These are phyloP conservation scores for Hephaestus fuliginosus DNA, from an alignment of 2,797 vertebrate species.

Conservation along the genomic window DNA sequence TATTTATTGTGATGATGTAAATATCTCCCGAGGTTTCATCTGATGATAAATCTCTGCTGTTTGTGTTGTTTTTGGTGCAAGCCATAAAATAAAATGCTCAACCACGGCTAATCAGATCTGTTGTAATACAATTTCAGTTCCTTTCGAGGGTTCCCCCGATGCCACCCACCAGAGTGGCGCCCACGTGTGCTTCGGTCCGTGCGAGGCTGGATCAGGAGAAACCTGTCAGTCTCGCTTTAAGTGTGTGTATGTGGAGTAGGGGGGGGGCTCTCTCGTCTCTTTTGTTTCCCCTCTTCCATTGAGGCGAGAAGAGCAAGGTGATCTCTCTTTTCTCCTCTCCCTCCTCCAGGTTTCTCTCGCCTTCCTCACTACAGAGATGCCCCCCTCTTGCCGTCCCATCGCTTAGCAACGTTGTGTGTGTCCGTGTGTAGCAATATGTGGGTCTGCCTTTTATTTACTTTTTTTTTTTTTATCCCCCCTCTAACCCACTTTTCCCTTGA, in stretches of 20 bases:
- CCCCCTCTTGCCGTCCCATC: constrained; percentile 47
- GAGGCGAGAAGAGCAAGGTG: constrained; percentile 27
- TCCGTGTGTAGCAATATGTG: constrained; percentile 24
- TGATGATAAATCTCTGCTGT: neutral
- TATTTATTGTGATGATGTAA: neutral
- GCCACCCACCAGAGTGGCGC: constrained; percentile 9
- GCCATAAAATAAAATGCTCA: neutral
- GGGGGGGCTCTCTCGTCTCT: constrained; percentile 6
- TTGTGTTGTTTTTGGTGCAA: no score
- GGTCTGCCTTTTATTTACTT: neutral
- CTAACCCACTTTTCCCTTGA: constrained; percentile 40
- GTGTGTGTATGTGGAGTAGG: neutral
- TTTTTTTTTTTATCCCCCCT: neutral
- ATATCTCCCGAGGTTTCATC: neutral
- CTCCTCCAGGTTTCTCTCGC: neutral
- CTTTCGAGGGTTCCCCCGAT: neutral
- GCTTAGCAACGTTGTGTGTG: constrained; percentile 70
- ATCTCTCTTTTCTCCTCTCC: neutral
- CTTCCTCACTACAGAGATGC: constrained; percentile 42
- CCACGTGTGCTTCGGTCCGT: constrained; percentile 46
- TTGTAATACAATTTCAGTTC: neutral
- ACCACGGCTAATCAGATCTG: neutral
- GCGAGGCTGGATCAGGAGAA: constrained; percentile 49
- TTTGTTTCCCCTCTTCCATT: constrained; percentile 57
- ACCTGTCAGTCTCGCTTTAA: constrained; percentile 70